These are phyloP conservation scores for Bucco capensis DNA, from an alignment of 2,113 vertebrate species.

Conservation along the genomic window DNA sequence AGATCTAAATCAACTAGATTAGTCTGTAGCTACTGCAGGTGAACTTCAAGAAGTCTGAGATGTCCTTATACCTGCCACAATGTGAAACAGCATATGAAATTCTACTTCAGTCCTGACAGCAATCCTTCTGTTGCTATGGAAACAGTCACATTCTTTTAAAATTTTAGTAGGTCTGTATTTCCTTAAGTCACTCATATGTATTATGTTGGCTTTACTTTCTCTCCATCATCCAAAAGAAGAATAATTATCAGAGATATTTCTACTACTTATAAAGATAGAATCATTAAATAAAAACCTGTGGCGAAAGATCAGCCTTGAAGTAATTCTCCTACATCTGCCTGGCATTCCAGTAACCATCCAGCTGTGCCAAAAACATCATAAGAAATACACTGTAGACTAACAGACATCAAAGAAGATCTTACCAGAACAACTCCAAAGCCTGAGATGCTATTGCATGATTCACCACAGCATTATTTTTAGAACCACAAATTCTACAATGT, in stretches of 20 bases:
- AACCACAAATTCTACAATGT: not conserved
- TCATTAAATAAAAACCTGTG: not conserved
- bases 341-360: not conserved
- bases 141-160: not conserved
- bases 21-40: not conserved
- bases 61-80: not conserved
- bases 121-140: slow-evolving; percentile 15
- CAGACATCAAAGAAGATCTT: not conserved
- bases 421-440: not conserved
- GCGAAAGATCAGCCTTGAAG: not conserved
- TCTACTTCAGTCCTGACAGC: not conserved
- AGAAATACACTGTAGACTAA: not conserved
- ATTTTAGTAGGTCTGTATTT: not conserved
- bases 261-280: not conserved
- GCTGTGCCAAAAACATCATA: not conserved
- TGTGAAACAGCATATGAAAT: not conserved
- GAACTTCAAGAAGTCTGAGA: not conserved
- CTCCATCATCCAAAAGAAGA: not conserved
- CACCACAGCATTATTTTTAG: not conserved
- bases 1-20: not conserved
- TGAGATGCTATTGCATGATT: not conserved
- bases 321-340: not conserved
- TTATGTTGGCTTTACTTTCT: not conserved
- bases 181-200: not conserved
- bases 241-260: not conserved